Evolutionary conservation across 2,113 vertebrate species (phyloP), one percentile per base, ranked within the genome.

Genomic region (Amblyopsis rosae): DNA sequence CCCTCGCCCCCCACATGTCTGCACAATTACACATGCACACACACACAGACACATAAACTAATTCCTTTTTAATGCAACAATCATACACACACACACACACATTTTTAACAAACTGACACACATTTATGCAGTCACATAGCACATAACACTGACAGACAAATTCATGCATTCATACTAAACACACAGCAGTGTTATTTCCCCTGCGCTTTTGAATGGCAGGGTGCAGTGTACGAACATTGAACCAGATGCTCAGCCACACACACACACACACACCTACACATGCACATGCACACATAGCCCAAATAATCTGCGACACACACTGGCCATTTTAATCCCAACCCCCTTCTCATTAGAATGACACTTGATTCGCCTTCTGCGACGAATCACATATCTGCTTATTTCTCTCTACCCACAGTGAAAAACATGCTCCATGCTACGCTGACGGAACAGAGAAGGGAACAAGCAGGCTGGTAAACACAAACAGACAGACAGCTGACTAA

Each of bases 161-260:
- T 16, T 12, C 13, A 41, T 41, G 35, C 26, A 26, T 41, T 41
- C 35, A 41, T 41, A 41, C 35, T 13, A 54, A 12, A 54, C n/a
- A 54, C 53, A 54, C 56, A 59, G 26, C 67, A 69, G 84, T 72
- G 80, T 87, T 85, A 87, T 88, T 91, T 87, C 82, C 82, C 83
- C 59, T 0, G 65, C 73, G 88, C 80, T 61, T 85, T 74, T 82
- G 82, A 86, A 76, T 85, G 72, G 82, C 76, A 79, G 77, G 75
- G 74, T 87, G 35, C 35, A 87, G 86, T 88, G 71, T 75, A 55
- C 82, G 73, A 87, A 86, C 84, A 84, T 75, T 82, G 84, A 82
- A 90, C 80, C 87, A 91, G 88, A 90, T 87, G 87, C 89, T 90
- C 87, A 89, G 72, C 67, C 80, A 83, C 82, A 84, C 81, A 84